Evolutionary conservation across 1,140 invertebrate genomes (phyloP), one percentile per base, ranked within the genome.

Genomic region (Anagrus nilaparvatae): DNA sequence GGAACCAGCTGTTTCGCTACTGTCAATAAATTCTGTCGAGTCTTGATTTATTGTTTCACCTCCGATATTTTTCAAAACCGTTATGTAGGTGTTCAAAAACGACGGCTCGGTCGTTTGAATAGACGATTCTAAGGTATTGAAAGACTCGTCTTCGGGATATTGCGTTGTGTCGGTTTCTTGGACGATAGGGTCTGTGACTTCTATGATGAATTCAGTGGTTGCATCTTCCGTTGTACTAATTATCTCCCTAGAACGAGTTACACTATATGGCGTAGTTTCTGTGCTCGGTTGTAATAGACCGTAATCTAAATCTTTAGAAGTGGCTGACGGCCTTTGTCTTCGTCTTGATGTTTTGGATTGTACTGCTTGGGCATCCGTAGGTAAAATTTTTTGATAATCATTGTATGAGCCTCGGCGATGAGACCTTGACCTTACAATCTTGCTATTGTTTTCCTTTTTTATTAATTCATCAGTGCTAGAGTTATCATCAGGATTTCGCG

Each of bases 401-500:
- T n/a, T n/a, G n/a, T n/a, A n/a, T n/a, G n/a, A n/a, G n/a, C n/a
- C n/a, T n/a, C n/a, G n/a, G n/a, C n/a, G n/a, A n/a, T n/a, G n/a
- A n/a, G n/a, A n/a, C n/a, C n/a, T n/a, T n/a, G n/a, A n/a, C n/a
- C n/a, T n/a, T n/a, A n/a, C n/a, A n/a, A n/a, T n/a, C n/a, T n/a
- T n/a, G n/a, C n/a, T n/a, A n/a, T n/a, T n/a, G n/a, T n/a, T n/a
- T n/a, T n/a, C n/a, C n/a, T n/a, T n/a, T n/a, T n/a, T n/a, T n/a
- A n/a, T n/a, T n/a, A n/a, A n/a, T n/a, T n/a, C n/a, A n/a, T n/a
- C n/a, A n/a, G n/a, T n/a, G n/a, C n/a, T n/a, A n/a, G n/a, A n/a
- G n/a, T n/a, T n/a, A n/a, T n/a, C n/a, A n/a, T 50, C 52, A 48
- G 58, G 62, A 56, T 43, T 47, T 43, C 58, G 54, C 41, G 45